Conservation (phyloP, 2,797 vertebrate genomes). For the Nyctibius grandis region DNA sequence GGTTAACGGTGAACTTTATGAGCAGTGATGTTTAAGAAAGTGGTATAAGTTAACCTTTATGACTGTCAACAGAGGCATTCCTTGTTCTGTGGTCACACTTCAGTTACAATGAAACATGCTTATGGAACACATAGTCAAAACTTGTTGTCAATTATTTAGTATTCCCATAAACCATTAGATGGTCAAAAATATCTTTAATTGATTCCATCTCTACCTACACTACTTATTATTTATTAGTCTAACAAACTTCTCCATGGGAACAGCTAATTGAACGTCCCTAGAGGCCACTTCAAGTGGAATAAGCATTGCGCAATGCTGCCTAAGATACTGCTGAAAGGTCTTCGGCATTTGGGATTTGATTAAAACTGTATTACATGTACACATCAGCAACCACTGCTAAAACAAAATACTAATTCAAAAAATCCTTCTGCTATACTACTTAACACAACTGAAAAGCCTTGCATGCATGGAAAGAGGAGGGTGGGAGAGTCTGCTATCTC, state of each 20-base stretch:
- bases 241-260: constrained; percentile 91
- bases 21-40: constrained; percentile 31
- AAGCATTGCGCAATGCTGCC: constrained; percentile 77
- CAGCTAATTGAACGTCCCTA: constrained; percentile 90
- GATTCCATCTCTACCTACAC: constrained; percentile 88
- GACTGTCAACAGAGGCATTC: background rate
- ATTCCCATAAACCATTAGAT: constrained; percentile 80
- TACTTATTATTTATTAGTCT: constrained; percentile 94
- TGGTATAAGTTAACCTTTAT: constrained; percentile 19
- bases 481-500: background rate
- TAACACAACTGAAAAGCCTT: constrained; percentile 61
- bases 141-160: constrained; percentile 77
- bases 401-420: constrained; percentile 73
- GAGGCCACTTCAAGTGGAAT: constrained; percentile 89
- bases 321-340: constrained; percentile 79
- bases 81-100: constrained; percentile 47
- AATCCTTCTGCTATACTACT: constrained; percentile 64
- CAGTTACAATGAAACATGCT: constrained; percentile 60
- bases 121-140: constrained; percentile 67
- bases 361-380: constrained; percentile 76
- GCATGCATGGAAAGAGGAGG: background rate
- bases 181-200: constrained; percentile 93
- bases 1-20: background rate
- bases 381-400: constrained; percentile 72
- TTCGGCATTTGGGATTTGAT: constrained; percentile 80